These are phyloP conservation scores for Anser brachyrhynchus DNA, from an alignment of 2,113 vertebrate genomes.

Conservation along the genomic window DNA sequence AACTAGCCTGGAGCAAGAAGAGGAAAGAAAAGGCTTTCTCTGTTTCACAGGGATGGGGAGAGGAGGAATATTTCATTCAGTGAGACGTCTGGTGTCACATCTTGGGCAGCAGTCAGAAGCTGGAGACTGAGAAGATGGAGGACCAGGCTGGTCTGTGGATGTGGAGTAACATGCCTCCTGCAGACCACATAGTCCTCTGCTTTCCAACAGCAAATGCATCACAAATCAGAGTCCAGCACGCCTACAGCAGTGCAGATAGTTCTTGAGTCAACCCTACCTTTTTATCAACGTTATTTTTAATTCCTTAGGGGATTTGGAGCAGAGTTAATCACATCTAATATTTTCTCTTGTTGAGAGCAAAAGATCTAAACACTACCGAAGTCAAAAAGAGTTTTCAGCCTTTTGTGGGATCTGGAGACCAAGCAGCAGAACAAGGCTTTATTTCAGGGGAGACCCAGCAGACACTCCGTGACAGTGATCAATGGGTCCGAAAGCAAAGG, in stretches of 20 bases:
- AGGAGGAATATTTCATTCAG: not conserved
- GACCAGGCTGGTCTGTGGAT: not conserved
- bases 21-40: not conserved
- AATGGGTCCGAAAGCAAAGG: not conserved
- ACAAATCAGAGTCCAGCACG: not conserved
- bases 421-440: not conserved
- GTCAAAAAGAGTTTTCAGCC: not conserved
- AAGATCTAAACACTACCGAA: not conserved
- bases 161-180: not conserved
- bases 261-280: not conserved
- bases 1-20: not conserved
- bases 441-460: not conserved
- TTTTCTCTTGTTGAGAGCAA: not conserved
- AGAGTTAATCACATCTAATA: not conserved
- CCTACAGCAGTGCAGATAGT: fast-evolving
- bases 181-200: fast-evolving
- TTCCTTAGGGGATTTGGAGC: not conserved
- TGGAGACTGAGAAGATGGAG: not conserved
- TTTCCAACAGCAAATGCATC: not conserved
- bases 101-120: not conserved
- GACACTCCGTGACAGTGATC: constrained; percentile 13
- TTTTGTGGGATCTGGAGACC: not conserved
- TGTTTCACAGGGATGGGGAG: not conserved
- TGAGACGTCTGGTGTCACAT: not conserved
- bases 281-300: not conserved